A percentile compares a stretch with the other conserved stretches of the same genome.
These are phyloP conservation scores for Lepus townsendii DNA, from an alignment of 2,797 vertebrate genomes.

Conservation along the genomic window DNA sequence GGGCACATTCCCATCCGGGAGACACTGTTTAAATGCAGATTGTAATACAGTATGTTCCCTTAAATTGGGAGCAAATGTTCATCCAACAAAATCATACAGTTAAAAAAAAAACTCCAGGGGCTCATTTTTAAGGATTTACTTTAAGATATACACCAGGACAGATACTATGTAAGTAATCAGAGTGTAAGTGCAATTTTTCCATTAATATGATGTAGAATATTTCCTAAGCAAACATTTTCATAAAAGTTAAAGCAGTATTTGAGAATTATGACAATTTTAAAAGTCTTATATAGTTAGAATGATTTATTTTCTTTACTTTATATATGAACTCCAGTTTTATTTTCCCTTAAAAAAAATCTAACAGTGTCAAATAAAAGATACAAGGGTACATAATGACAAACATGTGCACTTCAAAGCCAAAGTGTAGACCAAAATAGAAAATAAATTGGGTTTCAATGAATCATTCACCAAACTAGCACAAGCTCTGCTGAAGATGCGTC, in stretches of 20 bases:
- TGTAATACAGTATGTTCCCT: constrained; percentile 75
- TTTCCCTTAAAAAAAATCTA: constrained; percentile 8
- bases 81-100: constrained; percentile 72
- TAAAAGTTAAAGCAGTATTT: constrained; percentile 48
- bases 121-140: constrained; percentile 76
- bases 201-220: constrained; percentile 42
- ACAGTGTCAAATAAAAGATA: constrained; percentile 64
- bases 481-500: background rate
- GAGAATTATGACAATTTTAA: constrained; percentile 35
- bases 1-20: constrained; percentile 44
- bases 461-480: constrained; percentile 72
- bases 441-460: constrained; percentile 81
- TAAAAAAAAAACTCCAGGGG: background rate
- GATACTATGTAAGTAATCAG: constrained; percentile 45
- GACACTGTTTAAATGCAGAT: constrained; percentile 57
- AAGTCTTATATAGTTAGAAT: constrained; percentile 23
- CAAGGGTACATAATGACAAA: constrained; percentile 64
- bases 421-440: constrained; percentile 72
- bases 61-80: constrained; percentile 81
- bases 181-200: constrained; percentile 59
- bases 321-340: constrained; percentile 54
- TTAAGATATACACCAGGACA: constrained; percentile 41
- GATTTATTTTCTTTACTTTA: constrained; percentile 60
- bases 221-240: constrained; percentile 47
- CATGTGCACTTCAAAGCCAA: constrained; percentile 67